Evolutionary conservation across 2,113 vertebrate species (phyloP).

Genomic region (Clupea harengus): DNA sequence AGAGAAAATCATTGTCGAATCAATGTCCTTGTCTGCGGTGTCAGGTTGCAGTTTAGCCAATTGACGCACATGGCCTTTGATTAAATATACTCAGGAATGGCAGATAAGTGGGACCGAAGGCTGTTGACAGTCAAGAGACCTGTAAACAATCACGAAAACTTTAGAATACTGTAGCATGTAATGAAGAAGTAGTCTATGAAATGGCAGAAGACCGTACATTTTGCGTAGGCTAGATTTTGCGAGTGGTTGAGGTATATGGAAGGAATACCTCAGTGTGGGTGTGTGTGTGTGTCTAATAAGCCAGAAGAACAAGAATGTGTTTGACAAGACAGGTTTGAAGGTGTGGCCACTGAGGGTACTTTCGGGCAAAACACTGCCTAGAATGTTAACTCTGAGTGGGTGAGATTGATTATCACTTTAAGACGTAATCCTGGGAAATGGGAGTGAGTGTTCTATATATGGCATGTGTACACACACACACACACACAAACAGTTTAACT

Average conservation of each 20-base stretch:
- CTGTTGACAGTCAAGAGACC: neutral
- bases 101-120: neutral
- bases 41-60: neutral
- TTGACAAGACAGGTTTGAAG: conserved; percentile 3
- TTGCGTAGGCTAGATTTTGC: neutral
- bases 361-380: neutral
- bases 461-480: neutral
- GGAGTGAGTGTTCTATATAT: neutral
- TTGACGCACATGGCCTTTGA: conserved; percentile 6
- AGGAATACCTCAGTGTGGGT: neutral
- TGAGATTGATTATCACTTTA: neutral
- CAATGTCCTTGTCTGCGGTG: neutral
- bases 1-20: neutral
- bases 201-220: too few relatives aligned
- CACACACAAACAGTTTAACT: neutral
- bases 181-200: too few relatives aligned
- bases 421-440: neutral
- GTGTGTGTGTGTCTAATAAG: neutral
- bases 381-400: neutral
- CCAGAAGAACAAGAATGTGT: neutral
- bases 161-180: too few relatives aligned
- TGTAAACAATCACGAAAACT: neutral
- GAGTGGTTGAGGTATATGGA: neutral
- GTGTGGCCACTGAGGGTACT: neutral
- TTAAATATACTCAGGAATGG: neutral